phyloP scores from a whole-genome alignment of 1,140 invertebrate species.

The Neocloeon triangulifer region DNA sequence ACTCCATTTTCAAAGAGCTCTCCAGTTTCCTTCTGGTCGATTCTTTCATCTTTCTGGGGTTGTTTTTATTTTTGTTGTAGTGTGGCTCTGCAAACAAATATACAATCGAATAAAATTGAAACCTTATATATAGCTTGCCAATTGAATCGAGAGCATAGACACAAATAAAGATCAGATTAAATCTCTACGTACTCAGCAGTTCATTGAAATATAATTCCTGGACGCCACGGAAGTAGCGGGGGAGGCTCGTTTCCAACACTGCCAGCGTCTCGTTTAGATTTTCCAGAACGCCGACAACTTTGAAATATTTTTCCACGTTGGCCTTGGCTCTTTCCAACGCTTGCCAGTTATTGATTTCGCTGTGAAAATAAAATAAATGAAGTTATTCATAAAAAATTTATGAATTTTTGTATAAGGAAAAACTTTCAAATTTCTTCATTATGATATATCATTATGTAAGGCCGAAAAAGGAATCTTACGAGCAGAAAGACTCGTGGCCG shows the following conservation, averaged over 20 bases:
- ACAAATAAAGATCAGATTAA: not conserved
- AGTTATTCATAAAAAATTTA: not conserved
- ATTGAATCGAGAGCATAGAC: no score
- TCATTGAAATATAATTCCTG: slow-evolving; percentile 24
- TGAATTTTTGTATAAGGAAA: not conserved
- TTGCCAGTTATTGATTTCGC: slow-evolving; percentile 31
- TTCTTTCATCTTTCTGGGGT: slow-evolving; percentile 12
- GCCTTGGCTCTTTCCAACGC: slow-evolving; percentile 33
- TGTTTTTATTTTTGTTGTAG: slow-evolving; percentile 15
- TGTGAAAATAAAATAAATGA: slow-evolving; percentile 13
- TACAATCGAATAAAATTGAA: not conserved
- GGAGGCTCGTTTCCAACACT: slow-evolving; percentile 28
- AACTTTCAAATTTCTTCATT: no score
- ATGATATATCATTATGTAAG: no score
- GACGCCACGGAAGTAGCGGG: slow-evolving; percentile 33
- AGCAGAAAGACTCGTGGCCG: slow-evolving; percentile 33
- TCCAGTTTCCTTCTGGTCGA: slow-evolving; percentile 15
- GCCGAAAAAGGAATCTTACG: no score
- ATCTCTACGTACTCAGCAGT: slow-evolving; percentile 23
- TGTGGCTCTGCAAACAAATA: slow-evolving; percentile 14
- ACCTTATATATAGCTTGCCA: not conserved
- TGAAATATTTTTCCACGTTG: slow-evolving; percentile 37
- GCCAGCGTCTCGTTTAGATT: slow-evolving; percentile 32
- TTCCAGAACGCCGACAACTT: slow-evolving; percentile 39
- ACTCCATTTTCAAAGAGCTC: slow-evolving; percentile 23